Base-by-base conservation (phyloP, 2,888 invertebrate species). In the Barypeithes pellucidus region DNA sequence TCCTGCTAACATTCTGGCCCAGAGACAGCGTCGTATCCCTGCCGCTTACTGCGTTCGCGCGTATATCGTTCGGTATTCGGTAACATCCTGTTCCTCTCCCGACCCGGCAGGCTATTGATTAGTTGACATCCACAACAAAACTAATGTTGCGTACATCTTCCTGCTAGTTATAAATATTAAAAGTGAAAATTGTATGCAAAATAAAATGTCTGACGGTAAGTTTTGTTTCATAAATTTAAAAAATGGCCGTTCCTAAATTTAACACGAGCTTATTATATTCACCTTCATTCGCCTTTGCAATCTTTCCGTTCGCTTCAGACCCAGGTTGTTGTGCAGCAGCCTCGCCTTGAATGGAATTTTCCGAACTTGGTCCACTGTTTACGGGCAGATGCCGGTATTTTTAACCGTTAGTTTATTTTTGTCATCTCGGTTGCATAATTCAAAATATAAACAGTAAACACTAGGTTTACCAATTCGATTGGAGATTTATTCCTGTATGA, bases 261-360 rank as follows among this genome's bases (percentile, higher is more conserved):
- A 33, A 33, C n/a, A 14, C 22, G 14, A 3, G 33, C n/a, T 7
- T 18, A 29, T 1, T 29, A 33, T 18, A 16, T 57, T 57, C 54
- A 57, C 54, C 54, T 57, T 57, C 33, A 36, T 29, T 36, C 33
- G 54, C 1, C 54, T 57, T 57, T 57, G 33, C 54, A 33, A 33
- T 16, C 3, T 1, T 16, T 16, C 4, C 29, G 29, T 29, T 29
- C 29, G 54, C 54, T 57, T 57, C 33, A 57, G 36, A 29, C 24
- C 52, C 54, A 33, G 33, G 33, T 57, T 57, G 33, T 33, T 16
- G 33, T 33, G 18, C n/a, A 57, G 54, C 3, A 41, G 66, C 66
- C 66, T 41, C 52, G 66, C 66, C 66, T 66, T 66, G 52, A 54
- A 66, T 54, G 66, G 66, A 54, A 66, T 39, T 66, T 66, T 66